Percentiles rank a stretch among this genome's conserved stretches.
These are phyloP conservation scores for Plagiodera versicolora DNA, from an alignment of 2,888 invertebrate species.

Conservation along the genomic window DNA sequence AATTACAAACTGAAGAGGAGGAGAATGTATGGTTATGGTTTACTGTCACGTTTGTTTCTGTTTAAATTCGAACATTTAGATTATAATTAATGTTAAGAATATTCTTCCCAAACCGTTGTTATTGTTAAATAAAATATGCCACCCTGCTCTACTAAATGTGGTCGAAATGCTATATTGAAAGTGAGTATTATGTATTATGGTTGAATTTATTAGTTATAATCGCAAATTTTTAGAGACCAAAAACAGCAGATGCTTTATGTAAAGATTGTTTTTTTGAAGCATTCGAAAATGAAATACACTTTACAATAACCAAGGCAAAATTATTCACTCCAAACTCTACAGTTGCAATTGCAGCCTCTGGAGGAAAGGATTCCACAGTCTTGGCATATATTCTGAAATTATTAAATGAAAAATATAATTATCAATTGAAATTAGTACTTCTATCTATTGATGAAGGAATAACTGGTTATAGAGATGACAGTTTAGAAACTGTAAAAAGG, in stretches of 20 bases:
- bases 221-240: slow-evolving; percentile 69
- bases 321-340: slow-evolving; percentile 82
- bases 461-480: slow-evolving; percentile 93
- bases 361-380: slow-evolving; percentile 97
- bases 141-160: slow-evolving; percentile 71
- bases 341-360: slow-evolving; percentile 92
- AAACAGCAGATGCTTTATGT: slow-evolving; percentile 89
- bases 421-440: slow-evolving; percentile 85
- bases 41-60: too few relatives aligned
- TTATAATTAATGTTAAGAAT: too few relatives aligned
- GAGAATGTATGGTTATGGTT: too few relatives aligned
- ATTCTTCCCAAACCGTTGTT: too few relatives aligned
- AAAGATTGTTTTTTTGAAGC: slow-evolving; percentile 92
- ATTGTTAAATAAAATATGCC: slow-evolving; percentile 60
- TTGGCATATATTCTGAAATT: slow-evolving; percentile 90
- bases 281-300: slow-evolving; percentile 94
- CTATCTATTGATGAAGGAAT: slow-evolving; percentile 99
- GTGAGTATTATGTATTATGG: slow-evolving; percentile 52
- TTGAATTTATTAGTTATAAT: background rate
- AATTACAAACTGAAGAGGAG: too few relatives aligned
- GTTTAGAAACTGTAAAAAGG: slow-evolving; percentile 92
- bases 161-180: slow-evolving; percentile 74
- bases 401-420: slow-evolving; percentile 86
- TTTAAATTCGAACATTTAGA: too few relatives aligned
- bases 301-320: slow-evolving; percentile 79